These are phyloP conservation scores for Acanthisitta chloris DNA, from an alignment of 2,113 vertebrate genomes.

Conservation along the genomic window DNA sequence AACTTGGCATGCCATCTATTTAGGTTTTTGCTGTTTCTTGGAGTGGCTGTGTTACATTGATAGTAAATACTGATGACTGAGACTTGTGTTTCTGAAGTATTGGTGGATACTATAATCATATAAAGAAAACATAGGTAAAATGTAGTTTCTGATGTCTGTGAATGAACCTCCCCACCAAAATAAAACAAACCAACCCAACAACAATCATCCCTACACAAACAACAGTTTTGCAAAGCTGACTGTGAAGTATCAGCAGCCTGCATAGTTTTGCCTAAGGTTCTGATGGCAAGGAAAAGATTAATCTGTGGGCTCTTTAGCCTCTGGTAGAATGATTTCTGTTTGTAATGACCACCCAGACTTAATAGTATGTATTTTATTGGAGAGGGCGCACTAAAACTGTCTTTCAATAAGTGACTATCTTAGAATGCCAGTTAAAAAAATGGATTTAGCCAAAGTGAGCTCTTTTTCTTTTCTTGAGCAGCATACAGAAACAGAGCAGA, in stretches of 20 bases:
- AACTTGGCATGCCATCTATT: not conserved
- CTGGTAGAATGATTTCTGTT: not conserved
- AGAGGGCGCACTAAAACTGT: not conserved
- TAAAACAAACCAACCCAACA: too few species aligned
- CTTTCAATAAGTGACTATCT: not conserved
- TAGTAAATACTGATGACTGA: not conserved
- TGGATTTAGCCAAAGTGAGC: not conserved
- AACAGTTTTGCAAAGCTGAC: not conserved
- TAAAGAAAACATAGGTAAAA: not conserved
- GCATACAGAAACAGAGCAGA: not conserved
- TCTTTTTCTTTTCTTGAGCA: not conserved
- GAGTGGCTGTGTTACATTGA: accelerated
- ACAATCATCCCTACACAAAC: accelerated
- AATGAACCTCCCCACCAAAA: accelerated
- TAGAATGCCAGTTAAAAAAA: not conserved
- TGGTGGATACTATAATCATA: not conserved
- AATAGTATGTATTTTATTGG: not conserved
- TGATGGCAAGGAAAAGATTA: not conserved
- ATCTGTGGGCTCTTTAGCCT: not conserved
- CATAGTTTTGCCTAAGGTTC: not conserved
- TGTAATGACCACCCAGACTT: not conserved
- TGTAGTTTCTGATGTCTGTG: not conserved
- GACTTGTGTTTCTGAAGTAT: not conserved
- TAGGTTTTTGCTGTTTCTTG: not conserved
- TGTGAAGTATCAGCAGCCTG: not conserved